Evolutionary conservation across 2,888 invertebrate species (phyloP), one percentile per base, ranked within the genome.

Genomic region (Euzophera pinguis): DNA sequence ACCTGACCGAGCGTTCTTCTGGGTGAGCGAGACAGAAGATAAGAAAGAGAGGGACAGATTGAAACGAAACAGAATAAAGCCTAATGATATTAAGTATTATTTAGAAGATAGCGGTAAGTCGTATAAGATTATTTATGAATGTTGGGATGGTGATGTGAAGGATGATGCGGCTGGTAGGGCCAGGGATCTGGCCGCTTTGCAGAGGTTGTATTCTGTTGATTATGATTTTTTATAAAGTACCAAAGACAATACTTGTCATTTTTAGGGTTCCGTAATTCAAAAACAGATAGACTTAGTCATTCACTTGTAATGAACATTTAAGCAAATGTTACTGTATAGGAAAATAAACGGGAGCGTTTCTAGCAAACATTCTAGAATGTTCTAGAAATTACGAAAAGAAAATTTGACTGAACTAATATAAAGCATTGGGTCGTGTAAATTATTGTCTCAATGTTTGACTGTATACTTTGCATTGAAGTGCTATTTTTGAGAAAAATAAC

Each of bases 151-250:
- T n/a, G 61, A 63, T 5, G 61, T 53, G n/a, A 53, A 61, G 22
- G 70, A 71, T 57, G 82, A 80, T 29, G 63, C 67, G 1, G 71
- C 63, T 8, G 60, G 55, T 4, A 68, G 86, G 1, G 80, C 78
- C 0, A 76, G 71, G 51, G 64, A 67, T 1, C 53, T 84, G 51
- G 80, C 75, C 0, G 84, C 84, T 1, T 60, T 84, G 56, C 74
- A 69, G 55, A 66, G 81, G 37, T 58, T 84, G 52, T 80, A 73
- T 50, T 73, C 75, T 42, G 50, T 72, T 1, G 82, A 80, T 54
- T 77, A 73, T 55, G 78, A 81, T 10, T 29, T 32, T 7, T 29
- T 45, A 34, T 45, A 14, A 32, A 9, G 3, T 29, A 14, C 7
- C 22, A 5, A 22, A 3, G 22, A 22, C 22, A 22, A 22, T 22